phyloP scores from a whole-genome alignment of 1,140 invertebrate species.

The Ladona fulva region DNA sequence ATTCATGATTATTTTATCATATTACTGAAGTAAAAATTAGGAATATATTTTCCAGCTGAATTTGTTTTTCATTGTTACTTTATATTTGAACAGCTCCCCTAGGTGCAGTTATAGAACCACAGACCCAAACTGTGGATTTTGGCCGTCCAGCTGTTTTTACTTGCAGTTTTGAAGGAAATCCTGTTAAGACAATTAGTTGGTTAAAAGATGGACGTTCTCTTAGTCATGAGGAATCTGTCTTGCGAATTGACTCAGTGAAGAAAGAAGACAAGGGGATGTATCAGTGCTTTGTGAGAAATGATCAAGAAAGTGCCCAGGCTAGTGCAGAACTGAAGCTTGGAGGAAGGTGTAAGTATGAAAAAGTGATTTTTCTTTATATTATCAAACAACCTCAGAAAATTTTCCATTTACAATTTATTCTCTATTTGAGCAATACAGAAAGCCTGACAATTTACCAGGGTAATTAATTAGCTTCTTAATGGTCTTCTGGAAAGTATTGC shows the following conservation, averaged over 20 bases:
- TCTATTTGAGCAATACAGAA: no score
- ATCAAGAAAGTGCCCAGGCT: slow-evolving; percentile 86
- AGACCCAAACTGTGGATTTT: slow-evolving; percentile 85
- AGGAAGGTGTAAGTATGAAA: slow-evolving; percentile 62
- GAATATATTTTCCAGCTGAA: background rate
- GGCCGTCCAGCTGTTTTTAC: slow-evolving; percentile 81
- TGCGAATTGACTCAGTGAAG: slow-evolving; percentile 81
- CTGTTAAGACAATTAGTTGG: slow-evolving; percentile 82
- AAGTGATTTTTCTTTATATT: background rate
- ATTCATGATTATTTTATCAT: no score
- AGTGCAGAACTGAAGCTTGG: slow-evolving; percentile 87
- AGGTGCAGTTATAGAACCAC: slow-evolving; percentile 76
- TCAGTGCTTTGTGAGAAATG: slow-evolving; percentile 89
- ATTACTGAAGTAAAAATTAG: no score
- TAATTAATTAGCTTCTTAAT: no score
- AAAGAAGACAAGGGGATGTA: slow-evolving; percentile 97
- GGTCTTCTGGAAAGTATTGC: no score
- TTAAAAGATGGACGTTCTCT: slow-evolving; percentile 82
- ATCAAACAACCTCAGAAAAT: no score
- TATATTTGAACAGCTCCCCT: slow-evolving; percentile 54
- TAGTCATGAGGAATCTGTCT: slow-evolving; percentile 58
- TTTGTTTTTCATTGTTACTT: background rate
- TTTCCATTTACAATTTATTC: no score
- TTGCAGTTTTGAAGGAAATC: slow-evolving; percentile 82
- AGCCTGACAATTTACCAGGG: no score